phyloP scores from a whole-genome alignment of 92 coral and sea anemone species.

The Zoanthus sansibaricus region DNA sequence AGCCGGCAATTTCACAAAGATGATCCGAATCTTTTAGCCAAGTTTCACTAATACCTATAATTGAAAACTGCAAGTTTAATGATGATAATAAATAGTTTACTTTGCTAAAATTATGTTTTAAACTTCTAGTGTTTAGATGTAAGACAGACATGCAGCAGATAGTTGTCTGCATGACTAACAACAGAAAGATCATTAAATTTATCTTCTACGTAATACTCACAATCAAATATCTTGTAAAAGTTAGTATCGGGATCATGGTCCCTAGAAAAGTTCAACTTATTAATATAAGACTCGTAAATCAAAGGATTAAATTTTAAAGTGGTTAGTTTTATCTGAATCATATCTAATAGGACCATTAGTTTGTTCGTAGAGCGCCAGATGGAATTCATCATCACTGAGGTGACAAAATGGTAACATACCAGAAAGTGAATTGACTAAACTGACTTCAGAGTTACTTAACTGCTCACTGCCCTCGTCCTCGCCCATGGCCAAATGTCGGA shows the following conservation, averaged over 20 bases:
- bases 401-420: slow-evolving; percentile 36
- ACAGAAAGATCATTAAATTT: slow-evolving; percentile 15
- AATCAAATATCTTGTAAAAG: slow-evolving; percentile 25
- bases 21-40: neutral
- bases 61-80: slow-evolving; percentile 44
- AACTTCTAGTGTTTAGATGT: slow-evolving; percentile 15
- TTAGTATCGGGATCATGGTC: slow-evolving; percentile 53
- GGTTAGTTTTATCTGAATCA: slow-evolving; percentile 46
- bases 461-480: neutral
- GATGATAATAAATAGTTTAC: slow-evolving; percentile 31
- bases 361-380: slow-evolving; percentile 29
- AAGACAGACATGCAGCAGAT: slow-evolving; percentile 9
- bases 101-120: slow-evolving; percentile 33
- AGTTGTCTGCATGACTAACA: neutral
- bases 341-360: slow-evolving; percentile 39
- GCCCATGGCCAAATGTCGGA: slow-evolving; percentile 7
- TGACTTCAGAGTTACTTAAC: slow-evolving; percentile 12
- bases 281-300: slow-evolving; percentile 21
- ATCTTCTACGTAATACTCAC: slow-evolving; percentile 22
- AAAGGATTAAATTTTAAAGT: slow-evolving; percentile 30
- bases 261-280: slow-evolving; percentile 25
- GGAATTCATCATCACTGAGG: slow-evolving; percentile 43
- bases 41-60: slow-evolving; percentile 32
- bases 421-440: slow-evolving; percentile 13
- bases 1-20: slow-evolving; percentile 38